Conservation (phyloP, 2,888 invertebrate genomes). For the Galerucella pusilla region DNA sequence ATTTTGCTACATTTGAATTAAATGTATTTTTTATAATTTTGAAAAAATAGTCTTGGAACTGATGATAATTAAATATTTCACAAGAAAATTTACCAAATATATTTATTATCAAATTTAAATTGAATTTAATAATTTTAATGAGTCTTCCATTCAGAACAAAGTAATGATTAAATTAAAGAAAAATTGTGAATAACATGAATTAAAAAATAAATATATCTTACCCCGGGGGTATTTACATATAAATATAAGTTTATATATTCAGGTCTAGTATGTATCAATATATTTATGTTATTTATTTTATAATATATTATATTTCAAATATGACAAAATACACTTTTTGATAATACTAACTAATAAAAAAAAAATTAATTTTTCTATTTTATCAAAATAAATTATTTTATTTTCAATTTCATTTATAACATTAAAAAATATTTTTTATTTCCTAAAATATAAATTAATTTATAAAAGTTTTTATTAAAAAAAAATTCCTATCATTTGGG, state of each 20-base stretch:
- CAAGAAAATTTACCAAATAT: too few relatives aligned
- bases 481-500: too few relatives aligned
- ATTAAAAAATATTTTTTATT: too few relatives aligned
- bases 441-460: too few relatives aligned
- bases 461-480: too few relatives aligned
- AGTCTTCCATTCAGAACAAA: background rate
- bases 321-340: background rate
- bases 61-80: too few relatives aligned
- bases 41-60: too few relatives aligned
- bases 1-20: too few relatives aligned
- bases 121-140: background rate
- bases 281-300: background rate
- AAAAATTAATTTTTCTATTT: background rate
- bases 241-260: background rate
- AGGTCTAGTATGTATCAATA: background rate
- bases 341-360: background rate
- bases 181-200: background rate
- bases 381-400: background rate
- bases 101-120: background rate
- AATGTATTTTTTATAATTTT: too few relatives aligned
- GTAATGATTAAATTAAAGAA: background rate
- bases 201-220: background rate
- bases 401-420: too few relatives aligned
- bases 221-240: background rate
- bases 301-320: background rate